Evolutionary conservation across 2,888 invertebrate species (phyloP), one percentile per base, ranked within the genome.

Genomic region (Eupithecia subfuscata): DNA sequence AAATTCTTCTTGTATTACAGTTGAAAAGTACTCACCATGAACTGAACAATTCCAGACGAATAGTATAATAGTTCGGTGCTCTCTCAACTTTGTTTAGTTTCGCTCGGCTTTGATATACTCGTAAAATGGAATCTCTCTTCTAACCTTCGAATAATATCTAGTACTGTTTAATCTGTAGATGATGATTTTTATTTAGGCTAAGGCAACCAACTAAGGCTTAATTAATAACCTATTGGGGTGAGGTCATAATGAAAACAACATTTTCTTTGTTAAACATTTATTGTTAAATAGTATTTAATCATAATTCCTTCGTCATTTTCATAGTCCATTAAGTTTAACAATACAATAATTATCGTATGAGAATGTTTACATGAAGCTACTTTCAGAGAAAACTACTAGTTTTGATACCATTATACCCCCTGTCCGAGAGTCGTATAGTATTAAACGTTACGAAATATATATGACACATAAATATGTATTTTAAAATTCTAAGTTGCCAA

Each of bases 191-290:
- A 9, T 56, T 56, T n/a, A 6, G 1, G 7, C 12, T 60, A 0
- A 3, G 18, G 64, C 34, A 11, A 22, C 11, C 11, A 56, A 22
- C 48, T 48, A n/a, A 48, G 1, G 52, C n/a, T 18, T 34, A 9
- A 1, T 18, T 18, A 0, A 30, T 6, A n/a, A 56, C 25, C 56
- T 22, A 56, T 0, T 11, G 14, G 25, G 60, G 5, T 56, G 43
- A 67, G 22, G 40, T 68, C 5, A 56, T 56, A 68, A 43, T 73
- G 76, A 73, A 80, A 86, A 86, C 3, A 76, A 78, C 45, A 76
- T 80, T 78, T 40, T 90, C 87, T 88, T 94, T 89, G 91, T 94
- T 94, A 94, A 94, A 95, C 94, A 94, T 95, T 95, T 94, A 95
- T 93, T 95, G 43, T 74, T 76, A 74, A 74, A 71, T 76, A 71